phyloP scores from a whole-genome alignment of 2,888 invertebrate species.

The Philonicus albiceps region DNA sequence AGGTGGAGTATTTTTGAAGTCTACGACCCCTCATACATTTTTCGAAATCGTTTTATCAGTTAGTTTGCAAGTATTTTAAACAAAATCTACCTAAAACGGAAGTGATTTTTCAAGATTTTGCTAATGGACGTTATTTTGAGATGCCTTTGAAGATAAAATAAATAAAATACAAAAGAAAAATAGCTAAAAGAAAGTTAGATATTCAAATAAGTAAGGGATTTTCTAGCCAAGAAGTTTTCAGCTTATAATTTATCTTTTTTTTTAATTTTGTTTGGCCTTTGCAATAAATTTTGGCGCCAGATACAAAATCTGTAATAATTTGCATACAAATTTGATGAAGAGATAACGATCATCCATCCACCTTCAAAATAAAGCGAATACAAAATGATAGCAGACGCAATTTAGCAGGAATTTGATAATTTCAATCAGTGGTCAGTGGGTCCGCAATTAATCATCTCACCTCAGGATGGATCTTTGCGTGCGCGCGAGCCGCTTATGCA shows the following conservation, averaged over 20 bases:
- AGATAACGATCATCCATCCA: background rate
- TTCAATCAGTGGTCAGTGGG: background rate
- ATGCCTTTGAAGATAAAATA: background rate
- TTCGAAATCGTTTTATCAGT: too few relatives aligned
- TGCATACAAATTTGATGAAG: background rate
- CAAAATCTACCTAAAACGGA: too few relatives aligned
- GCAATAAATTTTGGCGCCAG: background rate
- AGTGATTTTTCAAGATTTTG: background rate
- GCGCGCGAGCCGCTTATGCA: background rate
- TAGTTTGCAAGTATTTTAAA: too few relatives aligned
- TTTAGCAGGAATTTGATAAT: background rate
- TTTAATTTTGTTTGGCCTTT: background rate
- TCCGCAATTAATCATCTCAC: slow-evolving; percentile 14
- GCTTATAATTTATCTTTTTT: background rate
- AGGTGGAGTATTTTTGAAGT: too few relatives aligned
- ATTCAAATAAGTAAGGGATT: background rate
- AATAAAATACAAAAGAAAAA: background rate
- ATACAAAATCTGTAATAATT: background rate
- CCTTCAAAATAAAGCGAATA: background rate
- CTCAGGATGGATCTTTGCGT: background rate
- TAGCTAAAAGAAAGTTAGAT: background rate
- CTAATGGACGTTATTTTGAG: background rate
- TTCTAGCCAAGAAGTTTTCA: background rate
- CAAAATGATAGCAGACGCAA: background rate
- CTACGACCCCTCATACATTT: too few relatives aligned